Percentiles rank a stretch among this genome's conserved stretches.
Conservation (phyloP, 2,797 vertebrate species). For the Manis pentadactyla region DNA sequence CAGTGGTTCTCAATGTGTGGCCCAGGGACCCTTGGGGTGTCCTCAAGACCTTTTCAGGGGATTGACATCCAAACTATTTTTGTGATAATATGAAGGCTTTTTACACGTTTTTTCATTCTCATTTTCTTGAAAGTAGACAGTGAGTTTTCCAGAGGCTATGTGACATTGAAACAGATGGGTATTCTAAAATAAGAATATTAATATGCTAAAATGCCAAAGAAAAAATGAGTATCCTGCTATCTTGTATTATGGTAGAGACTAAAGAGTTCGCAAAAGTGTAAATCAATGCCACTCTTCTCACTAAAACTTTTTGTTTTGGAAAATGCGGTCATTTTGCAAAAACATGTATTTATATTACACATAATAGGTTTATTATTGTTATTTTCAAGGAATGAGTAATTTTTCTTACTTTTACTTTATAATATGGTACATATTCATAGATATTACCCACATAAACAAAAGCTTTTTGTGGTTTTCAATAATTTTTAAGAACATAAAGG, state of each 20-base stretch:
- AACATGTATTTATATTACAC: neutral
- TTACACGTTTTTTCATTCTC: neutral
- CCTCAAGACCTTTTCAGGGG: neutral
- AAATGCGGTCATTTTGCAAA: neutral
- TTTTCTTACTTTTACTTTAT: neutral
- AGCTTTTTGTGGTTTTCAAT: neutral
- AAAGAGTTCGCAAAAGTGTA: neutral
- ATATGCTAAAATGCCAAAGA: neutral
- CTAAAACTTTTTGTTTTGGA: neutral
- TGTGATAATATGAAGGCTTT: neutral
- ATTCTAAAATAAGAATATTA: no score
- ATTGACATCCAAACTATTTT: constrained; percentile 8
- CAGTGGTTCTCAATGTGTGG: neutral
- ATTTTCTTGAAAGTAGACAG: neutral
- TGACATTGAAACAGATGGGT: neutral
- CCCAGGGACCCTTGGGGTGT: neutral
- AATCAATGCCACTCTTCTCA: neutral
- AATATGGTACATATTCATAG: neutral
- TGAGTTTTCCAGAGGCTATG: constrained; percentile 1
- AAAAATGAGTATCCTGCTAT: neutral
- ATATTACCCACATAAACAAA: neutral
- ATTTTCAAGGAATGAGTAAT: neutral
- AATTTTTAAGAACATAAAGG: constrained; percentile 6
- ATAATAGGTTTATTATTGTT: neutral
- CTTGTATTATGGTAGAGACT: neutral